Evolutionary conservation across 2,888 invertebrate species (phyloP).

Genomic region (Agrenia bidenticulata): DNA sequence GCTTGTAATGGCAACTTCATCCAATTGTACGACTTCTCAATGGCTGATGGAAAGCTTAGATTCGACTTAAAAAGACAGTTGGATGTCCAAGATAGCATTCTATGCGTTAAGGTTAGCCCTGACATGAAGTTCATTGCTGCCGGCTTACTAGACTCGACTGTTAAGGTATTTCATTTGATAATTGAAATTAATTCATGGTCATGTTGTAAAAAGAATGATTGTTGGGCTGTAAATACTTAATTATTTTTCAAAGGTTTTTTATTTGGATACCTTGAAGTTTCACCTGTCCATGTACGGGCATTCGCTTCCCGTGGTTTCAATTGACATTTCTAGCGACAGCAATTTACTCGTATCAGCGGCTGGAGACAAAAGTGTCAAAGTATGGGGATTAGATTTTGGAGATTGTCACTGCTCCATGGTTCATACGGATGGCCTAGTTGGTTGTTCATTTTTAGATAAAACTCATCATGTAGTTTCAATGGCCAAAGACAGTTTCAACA

Average conservation of each 20-base stretch:
- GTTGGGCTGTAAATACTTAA: too few species aligned
- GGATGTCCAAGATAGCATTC: conserved; percentile 81
- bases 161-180: conserved; percentile 67
- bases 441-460: conserved; percentile 81
- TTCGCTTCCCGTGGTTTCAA: conserved; percentile 85
- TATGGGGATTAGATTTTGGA: conserved; percentile 99
- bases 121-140: conserved; percentile 86
- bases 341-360: conserved; percentile 89
- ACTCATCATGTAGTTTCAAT: conserved; percentile 93
- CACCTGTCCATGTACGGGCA: conserved; percentile 88
- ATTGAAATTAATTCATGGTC: background rate
- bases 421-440: conserved; percentile 91
- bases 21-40: conserved; percentile 49
- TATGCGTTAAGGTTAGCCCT: conserved; percentile 79
- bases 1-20: conserved; percentile 45
- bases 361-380: conserved; percentile 90
- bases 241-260: conserved; percentile 34
- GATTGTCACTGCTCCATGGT: conserved; percentile 94
- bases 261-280: conserved; percentile 50
- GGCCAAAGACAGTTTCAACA: conserved; percentile 91
- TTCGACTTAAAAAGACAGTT: conserved; percentile 57
- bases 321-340: conserved; percentile 90
- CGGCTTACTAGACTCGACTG: conserved; percentile 86
- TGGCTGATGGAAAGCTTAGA: conserved; percentile 46
- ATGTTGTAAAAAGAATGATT: background rate